Conservation (phyloP, 2,113 vertebrate genomes). For the Elephas maximus region DNA sequence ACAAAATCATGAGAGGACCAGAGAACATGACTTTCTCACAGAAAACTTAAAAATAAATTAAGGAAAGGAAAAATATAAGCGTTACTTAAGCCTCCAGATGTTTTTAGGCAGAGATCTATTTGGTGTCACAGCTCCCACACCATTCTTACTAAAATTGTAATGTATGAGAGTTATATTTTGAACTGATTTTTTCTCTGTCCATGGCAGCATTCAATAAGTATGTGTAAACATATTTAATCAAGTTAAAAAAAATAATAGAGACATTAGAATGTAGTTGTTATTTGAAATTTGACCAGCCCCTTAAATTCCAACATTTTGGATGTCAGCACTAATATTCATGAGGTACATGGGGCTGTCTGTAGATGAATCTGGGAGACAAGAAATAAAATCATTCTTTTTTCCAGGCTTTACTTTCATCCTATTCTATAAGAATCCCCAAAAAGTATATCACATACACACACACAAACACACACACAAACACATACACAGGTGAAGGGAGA, state of each 20-base stretch:
- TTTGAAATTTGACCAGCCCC: background rate
- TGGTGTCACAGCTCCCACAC: background rate
- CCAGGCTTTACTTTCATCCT: background rate
- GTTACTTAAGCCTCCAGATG: background rate
- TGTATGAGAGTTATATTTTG: background rate
- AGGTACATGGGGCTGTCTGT: background rate
- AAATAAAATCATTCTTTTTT: background rate
- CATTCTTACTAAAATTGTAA: background rate
- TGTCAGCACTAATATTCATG: background rate
- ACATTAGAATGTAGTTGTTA: background rate
- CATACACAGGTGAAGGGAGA: no score
- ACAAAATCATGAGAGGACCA: background rate
- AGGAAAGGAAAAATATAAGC: background rate
- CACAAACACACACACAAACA: no score
- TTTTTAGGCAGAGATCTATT: background rate
- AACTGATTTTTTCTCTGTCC: background rate
- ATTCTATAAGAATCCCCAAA: background rate
- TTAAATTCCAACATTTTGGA: background rate
- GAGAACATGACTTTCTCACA: background rate
- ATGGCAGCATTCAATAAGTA: background rate
- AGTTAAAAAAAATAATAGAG: background rate
- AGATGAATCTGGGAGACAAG: background rate
- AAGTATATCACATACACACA: background rate
- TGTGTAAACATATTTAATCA: background rate
- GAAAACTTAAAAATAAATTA: background rate